Base-by-base conservation (phyloP, 2,797 vertebrate genomes). In the Poeciliopsis turneri region DNA sequence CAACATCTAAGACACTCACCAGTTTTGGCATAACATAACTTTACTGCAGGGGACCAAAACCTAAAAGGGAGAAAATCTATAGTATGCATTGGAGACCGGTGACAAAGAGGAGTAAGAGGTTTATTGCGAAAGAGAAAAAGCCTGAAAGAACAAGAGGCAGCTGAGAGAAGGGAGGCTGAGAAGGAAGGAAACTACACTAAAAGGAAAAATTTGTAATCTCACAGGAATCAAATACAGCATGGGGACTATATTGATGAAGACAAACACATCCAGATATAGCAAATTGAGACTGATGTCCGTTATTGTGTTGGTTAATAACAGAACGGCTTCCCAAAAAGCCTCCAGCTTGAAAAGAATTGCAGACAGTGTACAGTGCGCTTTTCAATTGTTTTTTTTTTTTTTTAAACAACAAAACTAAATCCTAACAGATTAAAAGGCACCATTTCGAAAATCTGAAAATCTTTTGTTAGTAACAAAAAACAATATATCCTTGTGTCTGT, bases 21-120 rank as follows among this genome's bases (percentile, higher is more conserved):
- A 39, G 59, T 87, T 89, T 83, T 92, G 91, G 93, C 91, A 92
- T 87, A 81, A 92, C 92, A 90, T 87, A 80, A 90, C 92, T 92
- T 78, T 92, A 91, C 87, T 89, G 87, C 83, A 82, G 86, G 88
- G 90, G 85, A 92, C 89, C 70, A 39, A 90, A 90, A 90, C 85
- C 86, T 82, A 92, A 91, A 87, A 78, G 74, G 80, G 87, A 84
- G 81, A 91, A 92, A 93, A 94, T 94, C 91, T 87, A 94, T 92
- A 88, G 80, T 36, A 81, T 69, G 79, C 76, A 76, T 80, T 80
- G 87, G 78, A 92, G 84, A 90, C 80, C 36, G 15, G 76, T 88
- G 87, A 89, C 88, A 77, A 76, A 80, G 78, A 82, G 78, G 53
- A 86, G 80, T 87, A 86, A 87, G 83, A 92, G 85, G 87, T 93